Evolutionary conservation across 2,888 invertebrate species (phyloP).

Genomic region (Drosophila lacicola): DNA sequence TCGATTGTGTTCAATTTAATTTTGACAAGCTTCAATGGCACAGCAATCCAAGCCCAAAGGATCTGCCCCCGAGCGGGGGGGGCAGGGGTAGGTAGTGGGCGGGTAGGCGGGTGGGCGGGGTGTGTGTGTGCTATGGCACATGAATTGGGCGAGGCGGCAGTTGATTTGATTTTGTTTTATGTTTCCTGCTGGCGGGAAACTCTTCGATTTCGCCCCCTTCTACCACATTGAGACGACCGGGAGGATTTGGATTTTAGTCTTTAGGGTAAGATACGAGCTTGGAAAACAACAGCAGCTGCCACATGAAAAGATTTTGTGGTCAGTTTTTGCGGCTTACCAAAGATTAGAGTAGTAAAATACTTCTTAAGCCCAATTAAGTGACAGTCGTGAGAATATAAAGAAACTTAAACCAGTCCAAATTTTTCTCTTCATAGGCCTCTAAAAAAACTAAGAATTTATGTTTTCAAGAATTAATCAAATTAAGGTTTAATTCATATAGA

Average conservation of each 20-base stretch:
- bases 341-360: constrained; percentile 16
- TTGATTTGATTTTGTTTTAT: constrained; percentile 80
- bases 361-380: constrained; percentile 12
- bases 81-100: constrained; percentile 18
- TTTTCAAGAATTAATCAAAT: no score
- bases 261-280: constrained; percentile 33
- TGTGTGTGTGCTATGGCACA: constrained; percentile 19
- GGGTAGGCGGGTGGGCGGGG: background rate
- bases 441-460: no score
- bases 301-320: constrained; percentile 63
- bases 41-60: constrained; percentile 56
- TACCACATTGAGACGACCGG: constrained; percentile 10
- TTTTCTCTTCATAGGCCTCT: no score
- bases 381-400: constrained; percentile 1
- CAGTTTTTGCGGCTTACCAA: constrained; percentile 61
- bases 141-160: constrained; percentile 63
- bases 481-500: no score
- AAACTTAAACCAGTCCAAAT: background rate
- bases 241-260: background rate
- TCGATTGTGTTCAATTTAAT: constrained; percentile 85
- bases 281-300: constrained; percentile 17
- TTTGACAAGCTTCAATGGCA: constrained; percentile 85
- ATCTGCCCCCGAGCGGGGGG: constrained; percentile 19
- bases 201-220: constrained; percentile 33
- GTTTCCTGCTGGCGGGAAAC: constrained; percentile 69